Percentiles rank a stretch among this genome's conserved stretches.
Conservation (phyloP, 2,888 invertebrate species). For the Dynastes maya region DNA sequence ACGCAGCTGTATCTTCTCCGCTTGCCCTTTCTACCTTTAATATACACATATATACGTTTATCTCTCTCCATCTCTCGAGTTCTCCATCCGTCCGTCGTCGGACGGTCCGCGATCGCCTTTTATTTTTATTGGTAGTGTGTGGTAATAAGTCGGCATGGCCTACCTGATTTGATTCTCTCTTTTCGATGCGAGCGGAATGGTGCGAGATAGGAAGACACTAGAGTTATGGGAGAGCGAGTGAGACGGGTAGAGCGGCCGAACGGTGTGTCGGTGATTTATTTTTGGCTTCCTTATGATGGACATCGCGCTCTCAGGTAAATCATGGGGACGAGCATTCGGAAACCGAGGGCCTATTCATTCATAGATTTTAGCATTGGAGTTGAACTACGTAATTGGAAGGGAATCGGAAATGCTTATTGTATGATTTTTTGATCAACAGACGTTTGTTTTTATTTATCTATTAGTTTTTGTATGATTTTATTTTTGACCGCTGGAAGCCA, state of each 20-base stretch:
- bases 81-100: neutral
- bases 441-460: no score
- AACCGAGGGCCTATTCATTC: conserved; percentile 52
- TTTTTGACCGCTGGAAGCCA: no score
- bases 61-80: conserved; percentile 48
- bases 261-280: conserved; percentile 56
- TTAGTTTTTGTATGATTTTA: no score
- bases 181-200: neutral
- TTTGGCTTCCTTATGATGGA: conserved; percentile 57
- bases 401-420: no score
- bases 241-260: conserved; percentile 49
- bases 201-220: conserved; percentile 14
- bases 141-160: conserved; percentile 57
- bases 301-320: conserved; percentile 54
- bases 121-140: conserved; percentile 53
- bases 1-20: no score
- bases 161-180: conserved; percentile 59
- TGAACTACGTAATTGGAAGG: no score
- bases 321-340: conserved; percentile 56
- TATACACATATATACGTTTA: neutral
- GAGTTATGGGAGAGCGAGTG: conserved; percentile 45
- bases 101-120: conserved; percentile 30
- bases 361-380: conserved; percentile 45
- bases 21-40: no score
- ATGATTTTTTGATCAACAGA: no score